A percentile compares a stretch with the other conserved stretches of the same genome.
phyloP scores from a whole-genome alignment of 2,888 invertebrate genomes.

The Clanis bilineata region DNA sequence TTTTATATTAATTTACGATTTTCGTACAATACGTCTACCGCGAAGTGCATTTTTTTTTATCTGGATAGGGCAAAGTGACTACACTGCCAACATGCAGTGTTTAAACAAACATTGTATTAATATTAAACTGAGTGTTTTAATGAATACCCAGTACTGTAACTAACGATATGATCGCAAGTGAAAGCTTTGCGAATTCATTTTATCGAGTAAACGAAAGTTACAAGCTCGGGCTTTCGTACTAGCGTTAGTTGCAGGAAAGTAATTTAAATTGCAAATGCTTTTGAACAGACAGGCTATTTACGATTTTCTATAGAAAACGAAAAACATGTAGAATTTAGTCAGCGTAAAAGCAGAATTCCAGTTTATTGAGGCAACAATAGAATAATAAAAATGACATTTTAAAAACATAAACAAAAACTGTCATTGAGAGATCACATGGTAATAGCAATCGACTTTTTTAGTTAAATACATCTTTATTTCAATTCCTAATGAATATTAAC shows the following conservation, averaged over 20 bases:
- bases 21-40: too few species aligned
- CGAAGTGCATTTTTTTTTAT: too few species aligned
- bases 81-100: too few species aligned
- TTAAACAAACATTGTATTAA: background rate
- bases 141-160: background rate
- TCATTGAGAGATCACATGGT: too few species aligned
- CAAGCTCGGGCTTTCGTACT: conserved; percentile 29
- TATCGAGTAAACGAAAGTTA: conserved; percentile 24
- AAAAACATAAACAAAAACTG: too few species aligned
- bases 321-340: background rate
- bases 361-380: too few species aligned
- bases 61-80: too few species aligned
- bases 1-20: too few species aligned
- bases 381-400: too few species aligned
- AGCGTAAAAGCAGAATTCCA: background rate
- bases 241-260: conserved; percentile 37
- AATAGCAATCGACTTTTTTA: too few species aligned
- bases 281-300: conserved; percentile 35
- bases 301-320: background rate
- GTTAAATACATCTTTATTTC: too few species aligned
- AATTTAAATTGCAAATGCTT: conserved; percentile 61
- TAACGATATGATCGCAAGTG: background rate
- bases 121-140: background rate
- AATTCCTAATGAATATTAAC: background rate
- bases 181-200: conserved; percentile 20